These are phyloP conservation scores for Pogoniulus pusillus DNA, from an alignment of 2,797 vertebrate genomes.

Conservation along the genomic window DNA sequence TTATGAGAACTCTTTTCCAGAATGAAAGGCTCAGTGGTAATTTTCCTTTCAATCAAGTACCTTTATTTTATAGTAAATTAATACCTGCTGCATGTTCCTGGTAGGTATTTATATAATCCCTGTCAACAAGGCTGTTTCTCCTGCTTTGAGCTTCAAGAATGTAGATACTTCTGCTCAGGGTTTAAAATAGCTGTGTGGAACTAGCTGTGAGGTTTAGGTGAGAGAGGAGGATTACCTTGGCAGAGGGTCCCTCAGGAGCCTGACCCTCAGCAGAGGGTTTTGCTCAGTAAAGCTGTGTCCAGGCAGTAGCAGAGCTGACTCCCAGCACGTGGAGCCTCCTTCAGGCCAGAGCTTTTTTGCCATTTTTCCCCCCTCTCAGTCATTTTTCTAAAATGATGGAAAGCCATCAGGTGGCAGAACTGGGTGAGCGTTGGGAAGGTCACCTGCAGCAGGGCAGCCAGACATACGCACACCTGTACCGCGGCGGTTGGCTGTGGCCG, in stretches of 20 bases:
- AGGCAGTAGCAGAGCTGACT: neutral
- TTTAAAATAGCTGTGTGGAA: neutral
- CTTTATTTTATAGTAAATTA: conserved; percentile 3
- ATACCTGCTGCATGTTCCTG: neutral
- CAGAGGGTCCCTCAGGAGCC: neutral
- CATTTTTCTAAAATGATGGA: neutral
- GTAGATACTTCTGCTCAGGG: neutral
- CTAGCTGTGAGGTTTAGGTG: neutral
- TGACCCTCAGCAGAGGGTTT: neutral
- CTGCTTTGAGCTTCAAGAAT: neutral
- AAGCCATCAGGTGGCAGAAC: neutral
- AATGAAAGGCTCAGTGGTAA: neutral
- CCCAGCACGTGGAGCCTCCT: neutral
- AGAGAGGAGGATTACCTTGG: neutral
- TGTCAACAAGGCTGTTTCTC: neutral
- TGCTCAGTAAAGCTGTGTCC: neutral
- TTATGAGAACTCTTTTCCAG: neutral
- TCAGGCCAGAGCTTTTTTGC: neutral
- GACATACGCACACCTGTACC: fast-evolving
- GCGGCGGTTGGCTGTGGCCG: neutral
- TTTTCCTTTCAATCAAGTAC: neutral
- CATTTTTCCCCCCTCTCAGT: neutral
- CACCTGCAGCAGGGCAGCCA: neutral
- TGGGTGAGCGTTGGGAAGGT: neutral
- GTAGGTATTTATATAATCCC: neutral